A percentile compares a stretch with the other conserved stretches of the same genome.
Conservation (phyloP, 2,113 vertebrate genomes). For the Himantopus leucocephalus region DNA sequence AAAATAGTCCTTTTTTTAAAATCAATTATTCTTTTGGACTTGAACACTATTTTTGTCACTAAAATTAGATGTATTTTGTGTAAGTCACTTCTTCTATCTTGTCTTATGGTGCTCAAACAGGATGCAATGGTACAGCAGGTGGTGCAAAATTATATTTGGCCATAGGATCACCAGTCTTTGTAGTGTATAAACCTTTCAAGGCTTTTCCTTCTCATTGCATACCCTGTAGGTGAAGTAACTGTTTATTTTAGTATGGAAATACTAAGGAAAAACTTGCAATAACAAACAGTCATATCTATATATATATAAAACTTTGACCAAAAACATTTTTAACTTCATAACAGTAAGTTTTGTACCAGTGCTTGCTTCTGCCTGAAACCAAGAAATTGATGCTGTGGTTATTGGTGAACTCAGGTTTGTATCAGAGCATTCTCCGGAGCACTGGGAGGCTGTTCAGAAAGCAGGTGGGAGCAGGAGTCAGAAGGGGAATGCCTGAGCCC, state of each 20-base stretch:
- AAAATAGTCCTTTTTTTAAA: neutral
- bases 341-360: neutral
- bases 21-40: neutral
- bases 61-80: neutral
- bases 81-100: neutral
- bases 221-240: neutral
- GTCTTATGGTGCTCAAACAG: neutral
- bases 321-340: neutral
- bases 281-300: neutral
- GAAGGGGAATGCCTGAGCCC: neutral
- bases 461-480: neutral
- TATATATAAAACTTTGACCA: neutral
- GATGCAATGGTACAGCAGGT: neutral
- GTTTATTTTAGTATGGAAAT: neutral
- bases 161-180: neutral
- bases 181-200: neutral
- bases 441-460: neutral
- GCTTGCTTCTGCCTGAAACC: neutral
- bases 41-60: neutral
- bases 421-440: neutral
- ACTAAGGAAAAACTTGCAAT: neutral
- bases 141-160: neutral
- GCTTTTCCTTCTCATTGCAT: neutral
- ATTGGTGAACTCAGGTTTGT: rapidly evolving
- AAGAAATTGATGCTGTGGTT: neutral